Base-by-base conservation (phyloP, 2,113 vertebrate genomes). In the Amphilophus citrinellus region DNA sequence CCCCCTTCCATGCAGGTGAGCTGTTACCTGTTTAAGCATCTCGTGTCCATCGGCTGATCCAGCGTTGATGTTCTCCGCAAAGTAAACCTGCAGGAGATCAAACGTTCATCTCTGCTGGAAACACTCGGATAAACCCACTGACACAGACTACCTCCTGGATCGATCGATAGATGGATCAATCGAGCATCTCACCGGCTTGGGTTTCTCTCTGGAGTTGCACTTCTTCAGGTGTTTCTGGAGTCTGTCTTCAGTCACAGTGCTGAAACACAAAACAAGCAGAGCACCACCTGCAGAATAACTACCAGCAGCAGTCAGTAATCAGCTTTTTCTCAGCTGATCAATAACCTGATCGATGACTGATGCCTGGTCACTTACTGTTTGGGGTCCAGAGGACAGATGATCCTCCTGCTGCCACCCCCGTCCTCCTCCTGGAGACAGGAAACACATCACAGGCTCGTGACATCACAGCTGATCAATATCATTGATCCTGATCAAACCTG, bases 181-280 rank as follows among this genome's bases (percentile, higher is more conserved):
- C 8, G 24, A 39, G 58, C 4, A 0, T 2, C 83, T 97, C 93
- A 99, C 98, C 7, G 98, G 97, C 91, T 96, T 97, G 6, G 96
- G 96, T 85, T 97, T 98, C 84, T 97, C 97, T 91, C 98, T 97
- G 59, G 98, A 97, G 88, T 99, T 99, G 87, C 98, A 99, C 83
- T 97, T 99, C 93, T 97, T 98, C 91, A 99, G 95, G 84, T 99
- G 98, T 84, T 97, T 98, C 85, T 97, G 89, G 60, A 99, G 95
- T 65, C 96, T 96, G 90, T 99, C 97, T 96, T 97, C 96, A 90
- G 95, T 97, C 1, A 99, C 97, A 0, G 98, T 99, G 94, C 98
- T 99, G 89, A 27, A 59, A 37, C 2, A 81, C 11, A 82, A 2
- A 71, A n/a, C 9, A 42, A 20, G 7, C 17, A 32, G 15, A 24